Evolutionary conservation across 2,113 vertebrate species (phyloP).

Genomic region (Athene noctua): DNA sequence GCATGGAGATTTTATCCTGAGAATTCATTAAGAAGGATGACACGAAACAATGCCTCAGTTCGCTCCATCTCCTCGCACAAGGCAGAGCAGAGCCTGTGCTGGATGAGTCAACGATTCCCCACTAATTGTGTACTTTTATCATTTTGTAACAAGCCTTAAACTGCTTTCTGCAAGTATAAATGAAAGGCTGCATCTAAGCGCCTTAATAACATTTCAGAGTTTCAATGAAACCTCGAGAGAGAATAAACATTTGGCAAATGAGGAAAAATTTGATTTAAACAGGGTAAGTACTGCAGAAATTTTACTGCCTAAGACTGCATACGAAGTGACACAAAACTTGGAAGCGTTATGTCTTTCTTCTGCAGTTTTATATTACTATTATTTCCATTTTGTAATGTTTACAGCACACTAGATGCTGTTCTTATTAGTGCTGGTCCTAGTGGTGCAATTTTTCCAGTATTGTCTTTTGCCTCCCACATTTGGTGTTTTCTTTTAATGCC

Average conservation of each 20-base stretch:
- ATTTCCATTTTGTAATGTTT: not conserved
- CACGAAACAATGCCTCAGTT: not conserved
- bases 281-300: not conserved
- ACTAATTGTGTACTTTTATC: not conserved
- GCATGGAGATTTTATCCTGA: not conserved
- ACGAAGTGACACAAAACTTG: not conserved
- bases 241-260: not conserved
- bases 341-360: not conserved
- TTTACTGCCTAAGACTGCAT: not conserved
- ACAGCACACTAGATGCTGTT: too few species aligned
- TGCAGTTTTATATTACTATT: not conserved
- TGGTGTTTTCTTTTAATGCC: not conserved
- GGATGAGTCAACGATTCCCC: not conserved
- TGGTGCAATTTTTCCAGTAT: not conserved
- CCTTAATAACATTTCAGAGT: slow-evolving; percentile 9
- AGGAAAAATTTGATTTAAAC: not conserved
- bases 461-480: not conserved
- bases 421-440: not conserved
- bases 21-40: not conserved
- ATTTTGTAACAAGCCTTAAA: not conserved
- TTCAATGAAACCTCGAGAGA: not conserved
- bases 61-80: not conserved
- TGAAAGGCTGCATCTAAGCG: slow-evolving; percentile 1
- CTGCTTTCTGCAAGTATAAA: not conserved
- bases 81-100: not conserved